phyloP scores from a whole-genome alignment of 2,113 vertebrate species.

The Apaloderma vittatum region DNA sequence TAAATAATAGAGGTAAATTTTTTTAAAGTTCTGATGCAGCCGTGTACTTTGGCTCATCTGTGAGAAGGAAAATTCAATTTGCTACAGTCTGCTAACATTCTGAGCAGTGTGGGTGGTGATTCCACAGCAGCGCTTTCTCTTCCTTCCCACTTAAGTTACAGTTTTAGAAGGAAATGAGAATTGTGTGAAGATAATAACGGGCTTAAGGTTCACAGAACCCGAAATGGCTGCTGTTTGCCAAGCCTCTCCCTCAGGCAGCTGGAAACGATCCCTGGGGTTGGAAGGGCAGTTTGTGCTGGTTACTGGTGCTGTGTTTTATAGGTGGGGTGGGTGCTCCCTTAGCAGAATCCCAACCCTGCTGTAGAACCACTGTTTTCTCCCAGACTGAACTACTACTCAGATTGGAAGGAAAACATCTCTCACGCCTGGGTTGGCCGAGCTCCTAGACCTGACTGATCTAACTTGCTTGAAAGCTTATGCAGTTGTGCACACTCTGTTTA shows the following conservation, averaged over 20 bases:
- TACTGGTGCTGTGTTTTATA: not conserved
- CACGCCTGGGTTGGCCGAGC: not conserved
- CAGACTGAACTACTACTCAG: conserved; percentile 37
- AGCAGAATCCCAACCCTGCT: conserved; percentile 41
- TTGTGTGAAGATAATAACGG: not conserved
- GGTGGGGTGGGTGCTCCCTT: conserved; percentile 25
- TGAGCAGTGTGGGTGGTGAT: not conserved
- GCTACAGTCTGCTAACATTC: not conserved
- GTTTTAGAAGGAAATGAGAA: conserved; percentile 27
- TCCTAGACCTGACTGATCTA: conserved; percentile 51
- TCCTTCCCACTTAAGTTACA: conserved; percentile 13
- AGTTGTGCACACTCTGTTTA: conserved; percentile 68
- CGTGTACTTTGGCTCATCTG: not conserved
- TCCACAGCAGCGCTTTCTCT: conserved; percentile 29
- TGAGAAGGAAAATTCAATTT: not conserved
- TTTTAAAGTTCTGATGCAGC: not conserved
- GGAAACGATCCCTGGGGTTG: not conserved
- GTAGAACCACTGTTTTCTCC: conserved; percentile 21
- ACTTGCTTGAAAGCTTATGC: conserved; percentile 68
- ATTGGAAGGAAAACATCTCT: conserved; percentile 18
- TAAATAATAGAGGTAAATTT: not conserved
- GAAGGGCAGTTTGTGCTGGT: not conserved
- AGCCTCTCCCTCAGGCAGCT: not conserved
- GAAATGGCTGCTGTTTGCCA: not conserved
- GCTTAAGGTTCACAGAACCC: not conserved